These are phyloP conservation scores for Mesocentrotus franciscanus DNA, from an alignment of 53 echinoderm and acorn worm genomes.

Conservation along the genomic window DNA sequence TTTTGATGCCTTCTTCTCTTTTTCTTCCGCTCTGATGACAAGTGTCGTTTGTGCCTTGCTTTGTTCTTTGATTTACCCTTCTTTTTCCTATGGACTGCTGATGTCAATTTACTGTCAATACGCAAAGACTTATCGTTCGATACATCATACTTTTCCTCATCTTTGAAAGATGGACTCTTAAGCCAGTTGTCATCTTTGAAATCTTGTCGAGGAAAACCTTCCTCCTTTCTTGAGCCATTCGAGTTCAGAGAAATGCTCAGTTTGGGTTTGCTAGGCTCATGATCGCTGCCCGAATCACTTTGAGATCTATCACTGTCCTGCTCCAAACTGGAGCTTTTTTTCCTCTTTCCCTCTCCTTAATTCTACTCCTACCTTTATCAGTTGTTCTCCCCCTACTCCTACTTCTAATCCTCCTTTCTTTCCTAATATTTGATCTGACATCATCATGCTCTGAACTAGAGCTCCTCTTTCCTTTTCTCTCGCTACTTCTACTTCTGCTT, in stretches of 20 bases:
- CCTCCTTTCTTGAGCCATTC: not conserved
- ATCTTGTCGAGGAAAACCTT: not conserved
- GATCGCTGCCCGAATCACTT: not conserved
- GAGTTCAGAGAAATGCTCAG: not conserved
- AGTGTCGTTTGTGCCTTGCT: not conserved
- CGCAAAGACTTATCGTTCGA: not conserved
- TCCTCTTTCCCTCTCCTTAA: not conserved
- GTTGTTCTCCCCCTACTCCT: not conserved
- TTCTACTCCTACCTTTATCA: not conserved
- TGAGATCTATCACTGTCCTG: not conserved
- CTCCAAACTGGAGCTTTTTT: not conserved
- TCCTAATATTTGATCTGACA: conserved; percentile 16
- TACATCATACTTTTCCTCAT: not conserved
- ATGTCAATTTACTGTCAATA: not conserved
- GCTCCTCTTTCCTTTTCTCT: not conserved
- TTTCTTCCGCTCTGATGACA: conserved; percentile 3
- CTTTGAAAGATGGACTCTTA: not conserved
- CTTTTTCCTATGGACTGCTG: not conserved
- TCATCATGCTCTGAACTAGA: conserved; percentile 7
- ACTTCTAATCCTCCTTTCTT: not conserved
- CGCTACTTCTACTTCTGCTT: conserved; percentile 40
- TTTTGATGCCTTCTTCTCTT: not conserved
- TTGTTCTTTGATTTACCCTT: not conserved
- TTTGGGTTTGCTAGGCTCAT: not conserved
- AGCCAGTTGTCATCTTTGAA: not conserved